phyloP scores from a whole-genome alignment of 2,113 vertebrate genomes.

The Malaclemys terrapin region DNA sequence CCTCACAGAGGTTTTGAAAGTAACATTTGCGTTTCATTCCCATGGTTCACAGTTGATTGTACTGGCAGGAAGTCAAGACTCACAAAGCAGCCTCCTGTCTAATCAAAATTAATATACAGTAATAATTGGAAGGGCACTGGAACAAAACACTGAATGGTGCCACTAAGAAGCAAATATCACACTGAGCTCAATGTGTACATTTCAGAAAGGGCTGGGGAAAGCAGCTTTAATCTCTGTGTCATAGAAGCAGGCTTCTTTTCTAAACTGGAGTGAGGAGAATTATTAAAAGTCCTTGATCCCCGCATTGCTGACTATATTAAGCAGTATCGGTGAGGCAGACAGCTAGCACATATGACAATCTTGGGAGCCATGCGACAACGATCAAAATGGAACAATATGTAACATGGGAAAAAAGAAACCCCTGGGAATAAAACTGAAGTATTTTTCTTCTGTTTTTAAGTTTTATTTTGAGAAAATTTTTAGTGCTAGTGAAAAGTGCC shows the following conservation, averaged over 20 bases:
- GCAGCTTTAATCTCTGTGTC: conserved; percentile 27
- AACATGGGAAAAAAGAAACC: conserved; percentile 23
- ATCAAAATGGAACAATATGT: not conserved
- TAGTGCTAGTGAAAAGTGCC: fast-evolving
- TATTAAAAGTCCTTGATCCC: not conserved
- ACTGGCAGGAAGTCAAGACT: conserved; percentile 79
- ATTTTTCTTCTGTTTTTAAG: not conserved
- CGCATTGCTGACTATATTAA: not conserved
- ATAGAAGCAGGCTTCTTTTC: conserved; percentile 19
- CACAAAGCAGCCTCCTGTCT: conserved; percentile 78
- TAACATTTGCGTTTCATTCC: conserved; percentile 79
- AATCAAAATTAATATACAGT: conserved; percentile 82
- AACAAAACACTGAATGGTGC: conserved; percentile 65
- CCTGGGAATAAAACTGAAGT: not conserved
- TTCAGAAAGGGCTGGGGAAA: conserved; percentile 26
- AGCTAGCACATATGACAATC: not conserved
- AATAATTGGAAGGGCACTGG: conserved; percentile 74
- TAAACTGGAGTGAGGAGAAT: not conserved
- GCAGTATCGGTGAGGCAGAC: not conserved
- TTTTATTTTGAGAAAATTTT: not conserved
- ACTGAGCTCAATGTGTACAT: conserved; percentile 24
- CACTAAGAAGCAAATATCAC: conserved; percentile 67
- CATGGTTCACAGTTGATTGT: conserved; percentile 75
- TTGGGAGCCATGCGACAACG: not conserved
- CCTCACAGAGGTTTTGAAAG: conserved; percentile 66